Evolutionary conservation across 2,888 invertebrate genomes (phyloP).

Genomic region (Sinhomidia bicolor): DNA sequence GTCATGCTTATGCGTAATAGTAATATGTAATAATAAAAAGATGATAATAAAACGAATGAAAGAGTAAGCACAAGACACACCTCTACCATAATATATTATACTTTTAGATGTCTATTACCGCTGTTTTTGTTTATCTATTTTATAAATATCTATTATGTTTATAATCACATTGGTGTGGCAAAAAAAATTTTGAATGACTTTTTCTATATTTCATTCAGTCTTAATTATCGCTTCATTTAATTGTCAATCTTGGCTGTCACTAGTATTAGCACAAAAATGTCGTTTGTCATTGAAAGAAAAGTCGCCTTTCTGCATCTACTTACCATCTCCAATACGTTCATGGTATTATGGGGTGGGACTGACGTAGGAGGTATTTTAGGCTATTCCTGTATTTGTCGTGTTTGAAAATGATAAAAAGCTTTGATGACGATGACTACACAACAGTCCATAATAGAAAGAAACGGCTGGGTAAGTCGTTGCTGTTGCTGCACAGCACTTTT

Average conservation of each 20-base stretch:
- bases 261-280: conserved; percentile 38
- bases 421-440: not conserved
- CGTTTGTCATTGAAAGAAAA: conserved; percentile 43
- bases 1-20: not conserved
- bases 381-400: conserved; percentile 25
- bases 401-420: not conserved
- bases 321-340: not conserved
- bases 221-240: conserved; percentile 48
- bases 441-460: not conserved
- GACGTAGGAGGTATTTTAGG: conserved; percentile 20
- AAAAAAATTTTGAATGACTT: not conserved
- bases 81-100: not conserved
- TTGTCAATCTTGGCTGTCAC: conserved; percentile 62
- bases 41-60: not conserved
- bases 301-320: not conserved
- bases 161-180: not conserved
- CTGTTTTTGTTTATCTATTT: not conserved
- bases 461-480: too few relatives aligned
- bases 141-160: not conserved
- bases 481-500: too few relatives aligned
- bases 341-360: not conserved
- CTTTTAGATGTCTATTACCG: too few relatives aligned
- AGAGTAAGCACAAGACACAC: not conserved
- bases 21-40: not conserved
- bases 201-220: conserved; percentile 42